phyloP scores from a whole-genome alignment of 2,888 invertebrate genomes.

The Lasioglossum lativentre region DNA sequence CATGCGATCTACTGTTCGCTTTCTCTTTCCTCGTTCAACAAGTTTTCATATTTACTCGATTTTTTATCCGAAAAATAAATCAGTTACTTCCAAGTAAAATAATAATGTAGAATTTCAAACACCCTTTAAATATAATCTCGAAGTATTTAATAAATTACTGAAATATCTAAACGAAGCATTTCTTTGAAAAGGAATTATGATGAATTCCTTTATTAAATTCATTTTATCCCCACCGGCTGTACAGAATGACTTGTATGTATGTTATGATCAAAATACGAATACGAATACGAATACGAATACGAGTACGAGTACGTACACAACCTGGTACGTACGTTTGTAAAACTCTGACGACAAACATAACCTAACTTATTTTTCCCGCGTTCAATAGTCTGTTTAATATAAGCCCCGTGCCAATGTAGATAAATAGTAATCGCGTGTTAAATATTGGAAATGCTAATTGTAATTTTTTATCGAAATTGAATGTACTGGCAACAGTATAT shows the following conservation, averaged over 20 bases:
- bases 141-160: not conserved
- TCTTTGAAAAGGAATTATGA: not conserved
- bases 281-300: not conserved
- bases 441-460: not conserved
- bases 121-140: not conserved
- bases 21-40: slow-evolving; percentile 54
- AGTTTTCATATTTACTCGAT: slow-evolving; percentile 39
- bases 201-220: slow-evolving; percentile 7
- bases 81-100: not conserved
- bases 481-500: not conserved
- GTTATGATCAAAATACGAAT: slow-evolving; percentile 8
- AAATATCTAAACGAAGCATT: not conserved
- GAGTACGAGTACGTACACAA: not conserved
- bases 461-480: not conserved
- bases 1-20: slow-evolving; percentile 48
- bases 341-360: slow-evolving; percentile 49
- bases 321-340: slow-evolving; percentile 18
- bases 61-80: slow-evolving; percentile 22
- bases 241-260: not conserved
- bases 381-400: slow-evolving; percentile 29
- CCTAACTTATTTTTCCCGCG: slow-evolving; percentile 66
- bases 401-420: not conserved
- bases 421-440: too few species aligned
- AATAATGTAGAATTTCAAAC: not conserved
- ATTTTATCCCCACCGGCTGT: not conserved